Evolutionary conservation across 2,888 invertebrate genomes (phyloP), one percentile per base, ranked within the genome.

Genomic region (Polydesmus complanatus): DNA sequence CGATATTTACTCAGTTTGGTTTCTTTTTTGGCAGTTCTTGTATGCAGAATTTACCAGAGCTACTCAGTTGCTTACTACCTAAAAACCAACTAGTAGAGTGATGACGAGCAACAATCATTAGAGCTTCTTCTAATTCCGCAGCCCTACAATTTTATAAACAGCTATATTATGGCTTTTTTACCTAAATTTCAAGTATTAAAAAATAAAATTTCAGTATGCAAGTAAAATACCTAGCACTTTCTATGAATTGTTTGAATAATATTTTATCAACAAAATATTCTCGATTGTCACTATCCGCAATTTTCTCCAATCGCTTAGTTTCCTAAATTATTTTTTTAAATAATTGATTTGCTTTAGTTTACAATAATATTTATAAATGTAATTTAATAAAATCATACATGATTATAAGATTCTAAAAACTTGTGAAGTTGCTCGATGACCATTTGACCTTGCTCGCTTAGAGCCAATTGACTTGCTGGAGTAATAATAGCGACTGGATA

Each of bases 71-170:
- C 14, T 37, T 37, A 14, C 37, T 37, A 37, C 51, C 51, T 8
- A 51, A 19, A 22, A 51, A 51, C 51, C 51, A 51, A 51, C 51
- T 51, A 22, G 51, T 51, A n/a, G 51, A 51, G n/a, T 51, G 51
- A 51, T 51, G 51, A 5, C 19, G 3, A 51, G 19, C 22, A 8
- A 51, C 51, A n/a, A 51, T 51, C 19, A 51, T 51, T 14, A 51
- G 51, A 19, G 19, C 51, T 51, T 51, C 51, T 22, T 51, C 51
- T 19, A 51, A 22, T 19, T 51, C 51, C 8, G 8, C 22, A 22
- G 51, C 51, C 19, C 51, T 51, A 51, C 19, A 22, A 51, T 51
- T 21, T 22, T 14, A 51, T 21, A 14, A 51, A 22, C 3, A 51
- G 8, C n/a, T 47, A 11, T 11, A 11, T n/a, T 14, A 14, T n/a